Evolutionary conservation across 2,888 invertebrate genomes (phyloP).

Genomic region (Tiliacea aurago): DNA sequence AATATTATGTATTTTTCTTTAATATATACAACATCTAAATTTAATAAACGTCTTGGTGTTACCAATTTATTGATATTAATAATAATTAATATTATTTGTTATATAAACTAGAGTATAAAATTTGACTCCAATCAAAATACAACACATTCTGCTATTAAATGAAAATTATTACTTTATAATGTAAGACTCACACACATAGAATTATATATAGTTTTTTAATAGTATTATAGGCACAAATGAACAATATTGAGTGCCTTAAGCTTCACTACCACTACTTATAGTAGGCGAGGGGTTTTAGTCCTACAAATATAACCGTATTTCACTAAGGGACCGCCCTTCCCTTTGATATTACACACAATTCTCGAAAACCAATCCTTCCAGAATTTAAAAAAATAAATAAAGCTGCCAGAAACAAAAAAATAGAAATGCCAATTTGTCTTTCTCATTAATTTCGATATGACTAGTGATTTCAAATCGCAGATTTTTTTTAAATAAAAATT

Average conservation of each 20-base stretch:
- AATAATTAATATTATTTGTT: constrained; percentile 70
- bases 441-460: constrained; percentile 58
- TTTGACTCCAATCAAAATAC: constrained; percentile 80
- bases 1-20: constrained; percentile 66
- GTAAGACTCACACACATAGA: constrained; percentile 77
- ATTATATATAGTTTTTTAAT: constrained; percentile 72
- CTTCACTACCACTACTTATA: constrained; percentile 82
- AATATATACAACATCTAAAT: constrained; percentile 79
- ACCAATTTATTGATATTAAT: constrained; percentile 80
- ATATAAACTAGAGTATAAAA: constrained; percentile 85
- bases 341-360: constrained; percentile 37
- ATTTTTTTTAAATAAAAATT: constrained; percentile 26
- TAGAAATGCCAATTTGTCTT: constrained; percentile 42
- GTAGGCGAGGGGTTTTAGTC: constrained; percentile 87
- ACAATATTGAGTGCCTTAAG: constrained; percentile 82
- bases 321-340: constrained; percentile 52
- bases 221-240: constrained; percentile 87
- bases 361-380: constrained; percentile 17
- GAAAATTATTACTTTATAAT: constrained; percentile 66
- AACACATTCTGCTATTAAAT: constrained; percentile 79
- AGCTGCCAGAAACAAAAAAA: constrained; percentile 58
- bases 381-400: constrained; percentile 39
- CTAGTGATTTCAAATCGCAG: constrained; percentile 61
- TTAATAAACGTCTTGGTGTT: constrained; percentile 84
- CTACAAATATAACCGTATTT: constrained; percentile 76